Percentiles rank a stretch among this genome's conserved stretches.
These are phyloP conservation scores for Proctacanthus coquilletti DNA, from an alignment of 1,140 invertebrate species.

Conservation along the genomic window DNA sequence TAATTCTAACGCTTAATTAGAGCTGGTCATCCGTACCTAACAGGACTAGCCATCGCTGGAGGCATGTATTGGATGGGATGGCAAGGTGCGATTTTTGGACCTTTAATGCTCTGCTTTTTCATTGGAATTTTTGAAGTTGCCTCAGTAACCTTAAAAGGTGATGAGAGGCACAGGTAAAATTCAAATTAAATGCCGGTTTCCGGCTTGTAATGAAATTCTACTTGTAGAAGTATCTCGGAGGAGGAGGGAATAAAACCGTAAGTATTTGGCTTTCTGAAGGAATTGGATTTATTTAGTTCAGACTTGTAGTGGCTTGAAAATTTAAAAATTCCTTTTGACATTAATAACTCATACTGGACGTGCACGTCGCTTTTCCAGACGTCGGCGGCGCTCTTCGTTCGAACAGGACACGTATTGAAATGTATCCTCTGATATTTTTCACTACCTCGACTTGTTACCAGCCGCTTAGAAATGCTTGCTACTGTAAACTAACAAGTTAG, in stretches of 20 bases:
- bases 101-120: slow-evolving; percentile 66
- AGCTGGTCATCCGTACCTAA: slow-evolving; percentile 93
- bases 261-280: slow-evolving; percentile 6
- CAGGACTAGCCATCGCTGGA: slow-evolving; percentile 94
- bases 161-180: no score
- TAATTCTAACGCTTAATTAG: slow-evolving; percentile 32
- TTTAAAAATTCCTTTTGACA: neutral
- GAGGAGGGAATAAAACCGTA: neutral
- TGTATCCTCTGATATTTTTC: no score
- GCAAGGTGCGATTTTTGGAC: slow-evolving; percentile 93
- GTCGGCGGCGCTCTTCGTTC: slow-evolving; percentile 10
- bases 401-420: no score
- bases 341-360: no score
- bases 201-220: no score
- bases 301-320: neutral
- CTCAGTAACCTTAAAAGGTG: slow-evolving; percentile 22
- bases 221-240: neutral
- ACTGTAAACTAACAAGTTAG: no score
- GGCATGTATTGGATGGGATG: slow-evolving; percentile 93
- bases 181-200: no score
- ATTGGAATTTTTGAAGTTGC: slow-evolving; percentile 29
- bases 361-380: slow-evolving; percentile 10
- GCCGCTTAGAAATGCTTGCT: no score
- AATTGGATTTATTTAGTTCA: neutral
- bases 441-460: no score